These are phyloP conservation scores for Urechis unicinctus DNA, from an alignment of 2,888 invertebrate species.

Conservation along the genomic window DNA sequence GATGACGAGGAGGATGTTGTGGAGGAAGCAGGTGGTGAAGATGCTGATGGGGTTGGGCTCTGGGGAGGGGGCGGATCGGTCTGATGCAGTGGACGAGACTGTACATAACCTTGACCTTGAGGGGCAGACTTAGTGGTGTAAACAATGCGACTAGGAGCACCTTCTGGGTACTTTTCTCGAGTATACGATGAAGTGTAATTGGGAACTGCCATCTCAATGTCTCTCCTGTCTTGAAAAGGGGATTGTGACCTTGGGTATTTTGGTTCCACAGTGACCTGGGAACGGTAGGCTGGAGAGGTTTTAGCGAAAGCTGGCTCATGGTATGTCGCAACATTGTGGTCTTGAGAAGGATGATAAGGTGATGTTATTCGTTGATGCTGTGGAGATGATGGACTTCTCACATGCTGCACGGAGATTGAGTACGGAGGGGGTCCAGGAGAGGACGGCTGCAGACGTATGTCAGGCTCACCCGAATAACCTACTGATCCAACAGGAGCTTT, in stretches of 20 bases:
- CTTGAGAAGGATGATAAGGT: no score
- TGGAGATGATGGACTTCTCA: no score
- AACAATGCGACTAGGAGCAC: conserved; percentile 13
- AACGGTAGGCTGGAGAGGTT: not conserved
- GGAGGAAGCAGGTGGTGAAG: not conserved
- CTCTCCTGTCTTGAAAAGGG: not conserved
- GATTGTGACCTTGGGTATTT: not conserved
- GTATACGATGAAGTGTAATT: not conserved
- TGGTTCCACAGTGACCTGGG: no score
- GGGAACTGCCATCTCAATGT: not conserved
- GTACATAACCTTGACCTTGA: conserved; percentile 7
- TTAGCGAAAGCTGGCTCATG: not conserved
- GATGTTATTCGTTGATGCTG: no score
- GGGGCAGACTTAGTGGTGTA: conserved; percentile 10
- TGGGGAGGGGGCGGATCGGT: not conserved
- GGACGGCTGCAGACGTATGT: no score
- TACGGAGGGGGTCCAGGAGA: not conserved
- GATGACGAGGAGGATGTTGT: not conserved
- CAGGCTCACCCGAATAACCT: no score
- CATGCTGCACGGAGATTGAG: not conserved
- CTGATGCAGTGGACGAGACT: conserved; percentile 3
- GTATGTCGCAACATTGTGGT: no score
- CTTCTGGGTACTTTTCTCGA: not conserved
- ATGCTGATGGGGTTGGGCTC: not conserved
- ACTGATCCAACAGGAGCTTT: no score